Evolutionary conservation across 2,113 vertebrate genomes (phyloP), one percentile per base, ranked within the genome.

Genomic region (Taurulus bubalis): DNA sequence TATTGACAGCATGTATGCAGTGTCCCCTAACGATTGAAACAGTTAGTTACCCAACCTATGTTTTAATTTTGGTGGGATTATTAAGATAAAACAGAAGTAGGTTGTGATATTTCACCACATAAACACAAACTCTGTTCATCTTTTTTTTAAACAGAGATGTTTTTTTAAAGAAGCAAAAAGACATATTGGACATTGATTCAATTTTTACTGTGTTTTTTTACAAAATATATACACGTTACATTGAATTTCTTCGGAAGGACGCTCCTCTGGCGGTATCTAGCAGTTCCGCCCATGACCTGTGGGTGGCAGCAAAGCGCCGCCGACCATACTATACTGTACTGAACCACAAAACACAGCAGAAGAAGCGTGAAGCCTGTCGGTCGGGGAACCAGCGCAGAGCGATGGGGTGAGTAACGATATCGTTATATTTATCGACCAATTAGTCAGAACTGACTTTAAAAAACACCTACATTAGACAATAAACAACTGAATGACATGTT

Each of bases 391-490:
- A 55, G 34, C 28, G 53, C 56, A 38, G 38, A 16, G 87, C 20
- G 1, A 92, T 90, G 90, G 71, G 91, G 92, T 93, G 66, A 91
- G 91, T 63, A 58, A 56, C 5, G 3, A 38, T 49, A 42, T 56
- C 5, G 2, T 42, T 38, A 4, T 34, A n/a, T 66, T 18, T 56
- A 20, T 42, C 10, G 3, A 30, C 16, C n/a, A 10, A 14, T 56
- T 30, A 0, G 6, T 71, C 2, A 47, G 30, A 77, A 60, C 49
- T 22, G 0, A 7, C 0, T 0, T 1, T 2, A 16, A 62, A 20
- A 59, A 42, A 42, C 22, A 63, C 1, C 6, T 14, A 6, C 12
- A 18, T 24, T 1, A 42, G 1, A 0, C 8, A 1, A 22, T 2
- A 2, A 8, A 0, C 0, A 18, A 1, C 7, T 10, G 2, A 34